Base-by-base conservation (phyloP, 37 sponge, comb jelly and placozoan species). In the Corticium candelabrum region DNA sequence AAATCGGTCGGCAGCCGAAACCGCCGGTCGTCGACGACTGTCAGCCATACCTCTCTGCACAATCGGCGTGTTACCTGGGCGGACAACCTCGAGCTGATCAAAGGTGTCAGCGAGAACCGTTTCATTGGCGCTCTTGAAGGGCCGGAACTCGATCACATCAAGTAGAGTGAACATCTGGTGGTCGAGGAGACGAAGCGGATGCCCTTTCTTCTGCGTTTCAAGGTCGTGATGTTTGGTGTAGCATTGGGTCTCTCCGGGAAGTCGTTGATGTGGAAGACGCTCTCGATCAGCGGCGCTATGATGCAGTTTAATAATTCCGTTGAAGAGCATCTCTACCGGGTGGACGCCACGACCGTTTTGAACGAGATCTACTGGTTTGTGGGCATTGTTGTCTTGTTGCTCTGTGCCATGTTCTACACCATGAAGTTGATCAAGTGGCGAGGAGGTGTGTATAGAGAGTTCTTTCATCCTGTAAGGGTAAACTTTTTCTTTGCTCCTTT, bases 401-500 rank as follows among this genome's bases (percentile, higher is more conserved):
- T 70, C 31, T 15, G 4, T 4, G 33, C 36, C 29, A 5, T 15
- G 35, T 5, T 70, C 73, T 70, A 70, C 21, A 30, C 29, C 35
- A 7, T 4, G 35, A 70, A 70, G 36, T 30, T 70, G 4, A 15
- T 70, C 5, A 4, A 30, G 35, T 15, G 31, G 29, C 73, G 29
- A 29, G 29, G 73, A 7, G 7, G 29, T 7, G 73, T 70, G 33
- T 15, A 15, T 32, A 70, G 29, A 32, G 73, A 70, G 36, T 70
- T 70, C 36, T 32, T 29, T 32, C 31, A 15, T 15, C 31, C 7
- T 5, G 7, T 29, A 4, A 7, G 31, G 35, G 31, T 4, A 7
- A 70, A 70, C 36, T 70, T 70, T 15, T 70, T 70, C 73, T 50
- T 50, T 50, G 62, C 62, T 50, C 62, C 62, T 21, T 50, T 50